A percentile compares a stretch with the other conserved stretches of the same genome.
Conservation (phyloP, 2,888 invertebrate species). For the Conomelus anceps region DNA sequence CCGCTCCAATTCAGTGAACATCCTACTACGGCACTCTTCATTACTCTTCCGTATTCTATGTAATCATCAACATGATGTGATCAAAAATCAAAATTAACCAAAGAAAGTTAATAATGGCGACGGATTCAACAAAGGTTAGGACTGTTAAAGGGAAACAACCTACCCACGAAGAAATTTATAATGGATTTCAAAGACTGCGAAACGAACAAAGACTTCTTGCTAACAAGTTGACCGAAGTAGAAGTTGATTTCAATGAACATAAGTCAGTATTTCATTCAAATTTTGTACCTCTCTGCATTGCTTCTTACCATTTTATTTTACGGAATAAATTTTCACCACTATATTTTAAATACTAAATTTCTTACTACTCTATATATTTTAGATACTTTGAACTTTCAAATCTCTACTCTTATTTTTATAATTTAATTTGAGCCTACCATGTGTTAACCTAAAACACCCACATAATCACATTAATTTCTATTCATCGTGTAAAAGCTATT, state of each 20-base stretch:
- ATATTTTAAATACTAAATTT: neutral
- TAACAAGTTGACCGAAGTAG: constrained; percentile 83
- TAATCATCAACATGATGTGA: too few species aligned
- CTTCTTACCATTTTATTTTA: neutral
- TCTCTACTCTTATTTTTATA: too few species aligned
- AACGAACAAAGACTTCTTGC: constrained; percentile 81
- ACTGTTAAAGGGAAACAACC: constrained; percentile 43
- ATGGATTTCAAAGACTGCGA: constrained; percentile 79
- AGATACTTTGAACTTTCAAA: neutral
- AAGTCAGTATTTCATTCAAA: constrained; percentile 58
- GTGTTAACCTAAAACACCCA: constrained; percentile 2
- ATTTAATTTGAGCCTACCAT: too few species aligned
- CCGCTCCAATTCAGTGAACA: too few species aligned
- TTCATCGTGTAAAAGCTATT: neutral
- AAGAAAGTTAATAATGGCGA: constrained; percentile 22
- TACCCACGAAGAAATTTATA: constrained; percentile 72
- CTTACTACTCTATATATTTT: neutral
- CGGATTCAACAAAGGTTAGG: constrained; percentile 28
- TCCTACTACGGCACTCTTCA: too few species aligned
- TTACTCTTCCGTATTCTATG: too few species aligned
- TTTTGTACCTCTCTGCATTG: neutral
- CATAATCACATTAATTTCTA: neutral
- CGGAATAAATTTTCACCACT: neutral
- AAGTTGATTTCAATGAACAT: constrained; percentile 92
- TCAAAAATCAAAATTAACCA: too few species aligned